Evolutionary conservation across 2,888 invertebrate species (phyloP).

Genomic region (Chironomus riparius): DNA sequence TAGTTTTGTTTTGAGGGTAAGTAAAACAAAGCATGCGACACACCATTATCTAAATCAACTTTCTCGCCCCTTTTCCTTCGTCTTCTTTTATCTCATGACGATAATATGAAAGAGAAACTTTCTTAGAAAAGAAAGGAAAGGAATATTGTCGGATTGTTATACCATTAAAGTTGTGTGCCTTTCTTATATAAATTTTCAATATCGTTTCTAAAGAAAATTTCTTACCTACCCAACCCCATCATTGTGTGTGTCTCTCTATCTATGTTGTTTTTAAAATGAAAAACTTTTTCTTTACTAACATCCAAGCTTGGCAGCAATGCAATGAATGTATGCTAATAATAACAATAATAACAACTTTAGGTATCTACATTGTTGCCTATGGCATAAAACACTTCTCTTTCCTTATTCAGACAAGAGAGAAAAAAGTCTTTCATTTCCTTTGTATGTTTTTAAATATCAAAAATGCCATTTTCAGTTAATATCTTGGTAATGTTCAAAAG

Average conservation of each 20-base stretch:
- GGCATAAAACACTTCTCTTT: not conserved
- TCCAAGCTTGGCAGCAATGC: not conserved
- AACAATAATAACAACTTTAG: not conserved
- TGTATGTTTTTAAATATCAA: not conserved
- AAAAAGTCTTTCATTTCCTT: not conserved
- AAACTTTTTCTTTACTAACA: not conserved
- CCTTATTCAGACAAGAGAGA: not conserved
- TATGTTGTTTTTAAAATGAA: not conserved
- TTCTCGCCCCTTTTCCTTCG: not conserved
- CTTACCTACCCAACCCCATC: not conserved
- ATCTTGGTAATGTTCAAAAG: not conserved
- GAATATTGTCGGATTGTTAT: not conserved
- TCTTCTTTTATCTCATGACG: not conserved
- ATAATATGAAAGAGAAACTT: not conserved
- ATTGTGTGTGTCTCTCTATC: not conserved
- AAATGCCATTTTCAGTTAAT: not conserved
- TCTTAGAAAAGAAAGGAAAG: not conserved
- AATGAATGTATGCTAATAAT: not conserved
- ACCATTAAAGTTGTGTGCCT: conserved; percentile 11
- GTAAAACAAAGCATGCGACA: not conserved
- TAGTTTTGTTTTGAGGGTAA: not conserved
- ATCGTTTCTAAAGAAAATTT: not conserved
- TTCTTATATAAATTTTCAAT: conserved; percentile 18
- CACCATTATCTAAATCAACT: conserved; percentile 24
- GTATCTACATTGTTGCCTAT: not conserved